phyloP scores from a whole-genome alignment of 2,113 vertebrate species.

The Pipra filicauda region DNA sequence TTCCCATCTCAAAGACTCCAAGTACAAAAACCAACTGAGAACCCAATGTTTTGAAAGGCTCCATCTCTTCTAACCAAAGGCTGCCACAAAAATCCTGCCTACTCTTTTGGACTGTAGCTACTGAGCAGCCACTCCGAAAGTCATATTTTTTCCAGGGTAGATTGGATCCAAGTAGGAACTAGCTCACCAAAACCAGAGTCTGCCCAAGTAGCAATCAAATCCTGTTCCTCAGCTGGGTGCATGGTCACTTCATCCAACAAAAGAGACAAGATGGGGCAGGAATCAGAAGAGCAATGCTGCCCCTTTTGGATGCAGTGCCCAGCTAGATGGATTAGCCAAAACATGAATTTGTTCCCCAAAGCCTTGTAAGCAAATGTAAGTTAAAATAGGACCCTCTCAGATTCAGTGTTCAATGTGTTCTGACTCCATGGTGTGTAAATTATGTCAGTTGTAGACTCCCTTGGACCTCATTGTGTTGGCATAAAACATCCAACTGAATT shows the following conservation, averaged over 20 bases:
- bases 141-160: background rate
- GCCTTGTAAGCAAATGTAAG: background rate
- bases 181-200: background rate
- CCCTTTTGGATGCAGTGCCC: background rate
- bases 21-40: background rate
- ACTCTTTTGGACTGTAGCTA: background rate
- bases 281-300: background rate
- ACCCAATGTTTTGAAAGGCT: background rate
- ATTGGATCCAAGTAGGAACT: background rate
- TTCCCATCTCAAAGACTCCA: background rate
- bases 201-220: background rate
- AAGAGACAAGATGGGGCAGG: rapidly evolving
- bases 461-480: background rate
- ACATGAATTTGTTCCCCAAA: background rate
- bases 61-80: background rate
- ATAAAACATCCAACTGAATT: background rate
- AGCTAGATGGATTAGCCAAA: background rate
- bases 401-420: background rate
- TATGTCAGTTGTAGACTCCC: background rate
- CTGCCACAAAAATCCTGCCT: background rate
- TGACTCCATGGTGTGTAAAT: background rate
- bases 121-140: background rate
- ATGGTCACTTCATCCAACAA: background rate
- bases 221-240: background rate
- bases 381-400: background rate